Percentiles rank a stretch among this genome's conserved stretches.
Conservation (phyloP, 1,140 invertebrate genomes). For the Bombus affinis region DNA sequence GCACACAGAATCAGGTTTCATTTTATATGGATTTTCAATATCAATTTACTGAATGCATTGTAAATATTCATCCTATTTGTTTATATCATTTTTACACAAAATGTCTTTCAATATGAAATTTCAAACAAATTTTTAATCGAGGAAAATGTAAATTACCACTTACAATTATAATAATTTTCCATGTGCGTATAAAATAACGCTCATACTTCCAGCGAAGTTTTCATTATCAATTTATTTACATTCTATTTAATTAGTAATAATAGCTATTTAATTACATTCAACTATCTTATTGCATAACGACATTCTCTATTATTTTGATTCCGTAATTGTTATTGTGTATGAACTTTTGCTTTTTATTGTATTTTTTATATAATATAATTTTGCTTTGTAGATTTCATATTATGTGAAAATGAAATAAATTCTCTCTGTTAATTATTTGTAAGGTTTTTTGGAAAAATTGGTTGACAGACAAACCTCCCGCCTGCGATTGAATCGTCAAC, state of each 20-base stretch:
- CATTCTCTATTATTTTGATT: neutral
- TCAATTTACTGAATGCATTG: neutral
- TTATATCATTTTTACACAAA: neutral
- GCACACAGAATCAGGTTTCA: no score
- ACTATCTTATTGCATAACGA: no score
- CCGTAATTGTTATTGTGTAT: no score
- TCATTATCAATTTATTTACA: no score
- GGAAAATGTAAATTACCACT: neutral
- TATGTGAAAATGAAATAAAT: neutral
- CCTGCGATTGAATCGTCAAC: slow-evolving; percentile 41
- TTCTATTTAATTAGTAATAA: no score
- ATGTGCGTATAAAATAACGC: neutral
- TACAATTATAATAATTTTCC: neutral
- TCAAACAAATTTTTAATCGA: neutral
- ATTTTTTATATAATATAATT: neutral
- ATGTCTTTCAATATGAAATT: neutral
- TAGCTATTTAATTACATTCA: no score
- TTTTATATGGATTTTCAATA: neutral
- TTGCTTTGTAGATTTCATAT: neutral
- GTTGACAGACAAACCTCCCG: neutral
- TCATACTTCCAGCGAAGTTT: neutral
- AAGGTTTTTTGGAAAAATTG: neutral
- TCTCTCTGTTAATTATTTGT: neutral
- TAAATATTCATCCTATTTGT: neutral
- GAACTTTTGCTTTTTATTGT: no score